Base-by-base conservation (phyloP, 2,113 vertebrate genomes). In the Perca fluviatilis region DNA sequence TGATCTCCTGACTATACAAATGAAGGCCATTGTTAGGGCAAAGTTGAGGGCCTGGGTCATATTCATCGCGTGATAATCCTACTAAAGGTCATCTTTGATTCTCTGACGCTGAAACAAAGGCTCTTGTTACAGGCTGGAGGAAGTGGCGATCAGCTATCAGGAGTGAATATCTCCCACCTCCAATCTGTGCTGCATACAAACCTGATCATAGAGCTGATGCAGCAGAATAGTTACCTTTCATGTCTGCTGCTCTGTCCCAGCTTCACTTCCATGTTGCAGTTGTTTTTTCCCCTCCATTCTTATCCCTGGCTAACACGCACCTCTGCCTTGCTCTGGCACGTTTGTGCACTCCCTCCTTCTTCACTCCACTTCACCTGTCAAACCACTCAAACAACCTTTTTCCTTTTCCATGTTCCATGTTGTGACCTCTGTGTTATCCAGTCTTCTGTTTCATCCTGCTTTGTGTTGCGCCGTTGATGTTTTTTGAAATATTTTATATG, bases 301-400 rank as follows among this genome's bases (percentile, higher is more conserved):
- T 2, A 0, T 50, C 50, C 18, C 56, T 10, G 58, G 16, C 84
- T 67, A 53, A 67, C 67, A 36, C 77, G 11, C 73, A 47, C 19
- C 65, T 75, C 72, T 25, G 81, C 89, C 84, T 70, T 94, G 91
- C 91, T 82, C 85, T 86, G 92, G 84, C 93, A 91, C 90, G 92
- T 93, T 84, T 14, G 21, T 49, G 43, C 84, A 53, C 91, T 91
- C 78, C 76, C 82, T 82, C 54, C 73, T 79, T 67, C 69, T 30
- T 15, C 40, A 53, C 53, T 47, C 33, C 84, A 53, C 80, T 75
- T 72, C 23, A 2, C 5, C 66, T 87, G 76, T 84, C 82, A 84
- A 85, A 66, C 58, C 14, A 66, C 63, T 74, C 56, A 27, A 27
- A 27, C 27, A 27, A 27, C 27, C 27, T 27, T 27, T 27, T 27